Evolutionary conservation across 2,113 vertebrate species (phyloP).

Genomic region (Gallinago jamesoni): DNA sequence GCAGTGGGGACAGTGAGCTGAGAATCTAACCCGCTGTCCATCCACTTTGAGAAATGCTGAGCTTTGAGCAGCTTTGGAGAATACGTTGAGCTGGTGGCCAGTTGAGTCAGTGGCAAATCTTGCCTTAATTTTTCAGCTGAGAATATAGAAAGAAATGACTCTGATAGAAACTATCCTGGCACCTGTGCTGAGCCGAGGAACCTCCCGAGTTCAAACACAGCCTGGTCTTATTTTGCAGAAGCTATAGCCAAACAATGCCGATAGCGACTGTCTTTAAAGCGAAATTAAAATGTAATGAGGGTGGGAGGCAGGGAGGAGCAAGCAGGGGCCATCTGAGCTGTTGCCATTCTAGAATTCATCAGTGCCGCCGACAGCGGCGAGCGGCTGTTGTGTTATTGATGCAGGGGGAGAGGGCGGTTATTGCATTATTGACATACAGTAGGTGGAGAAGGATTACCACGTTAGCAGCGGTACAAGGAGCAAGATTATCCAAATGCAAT

Average conservation of each 20-base stretch:
- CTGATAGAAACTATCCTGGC: neutral
- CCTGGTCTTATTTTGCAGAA: constrained; percentile 1
- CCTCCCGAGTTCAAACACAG: neutral
- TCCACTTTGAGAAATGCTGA: neutral
- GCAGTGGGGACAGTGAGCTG: neutral
- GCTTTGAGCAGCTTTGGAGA: neutral
- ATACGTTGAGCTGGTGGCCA: neutral
- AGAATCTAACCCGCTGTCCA: neutral
- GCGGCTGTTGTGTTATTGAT: constrained; percentile 47
- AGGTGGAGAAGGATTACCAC: constrained; percentile 49
- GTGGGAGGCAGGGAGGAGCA: constrained; percentile 40
- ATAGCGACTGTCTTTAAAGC: constrained; percentile 43
- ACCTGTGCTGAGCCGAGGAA: neutral
- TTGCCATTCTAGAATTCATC: constrained; percentile 55
- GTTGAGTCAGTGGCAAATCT: neutral
- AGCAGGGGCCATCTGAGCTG: constrained; percentile 44
- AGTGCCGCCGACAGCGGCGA: neutral
- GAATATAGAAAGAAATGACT: neutral
- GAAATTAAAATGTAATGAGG: constrained; percentile 60
- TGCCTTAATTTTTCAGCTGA: neutral
- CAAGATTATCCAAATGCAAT: constrained; percentile 57
- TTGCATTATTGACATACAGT: constrained; percentile 61
- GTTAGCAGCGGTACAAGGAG: constrained; percentile 17
- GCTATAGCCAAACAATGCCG: constrained; percentile 27
- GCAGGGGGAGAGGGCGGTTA: constrained; percentile 30